A percentile compares a stretch with the other conserved stretches of the same genome.
phyloP scores from a whole-genome alignment of 2,113 vertebrate genomes.

The Sinocyclocheilus grahami region DNA sequence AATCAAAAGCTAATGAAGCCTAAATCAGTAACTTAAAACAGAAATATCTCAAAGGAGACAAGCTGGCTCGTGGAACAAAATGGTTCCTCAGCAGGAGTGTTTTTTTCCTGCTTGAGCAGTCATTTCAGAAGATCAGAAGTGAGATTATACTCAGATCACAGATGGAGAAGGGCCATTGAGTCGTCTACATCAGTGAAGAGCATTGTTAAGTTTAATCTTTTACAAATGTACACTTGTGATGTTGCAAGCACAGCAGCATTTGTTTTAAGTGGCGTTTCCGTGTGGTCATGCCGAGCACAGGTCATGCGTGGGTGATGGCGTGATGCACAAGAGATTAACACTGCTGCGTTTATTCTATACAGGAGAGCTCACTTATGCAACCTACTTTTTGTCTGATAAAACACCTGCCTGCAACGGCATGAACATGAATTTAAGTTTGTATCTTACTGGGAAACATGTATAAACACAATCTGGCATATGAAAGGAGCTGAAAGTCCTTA shows the following conservation, averaged over 20 bases:
- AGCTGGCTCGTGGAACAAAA: slow-evolving; percentile 2
- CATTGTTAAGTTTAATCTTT: slow-evolving; percentile 8
- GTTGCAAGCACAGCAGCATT: slow-evolving; percentile 7
- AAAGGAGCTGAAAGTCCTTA: slow-evolving; percentile 43
- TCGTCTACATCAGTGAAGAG: neutral
- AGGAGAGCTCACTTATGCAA: slow-evolving; percentile 44
- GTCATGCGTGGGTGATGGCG: slow-evolving; percentile 45
- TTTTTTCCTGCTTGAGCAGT: neutral
- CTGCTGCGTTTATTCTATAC: slow-evolving; percentile 28
- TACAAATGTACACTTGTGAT: slow-evolving; percentile 13
- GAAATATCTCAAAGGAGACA: slow-evolving; percentile 1
- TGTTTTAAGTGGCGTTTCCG: slow-evolving; percentile 9
- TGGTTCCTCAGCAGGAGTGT: neutral
- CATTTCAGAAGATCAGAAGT: slow-evolving; percentile 26
- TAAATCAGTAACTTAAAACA: slow-evolving; percentile 22
- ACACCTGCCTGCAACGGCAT: neutral
- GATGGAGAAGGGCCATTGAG: slow-evolving; percentile 5
- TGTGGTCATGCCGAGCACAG: neutral
- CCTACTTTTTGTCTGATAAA: slow-evolving; percentile 27
- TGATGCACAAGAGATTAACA: slow-evolving; percentile 32
- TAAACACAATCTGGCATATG: slow-evolving; percentile 15
- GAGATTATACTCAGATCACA: slow-evolving; percentile 19
- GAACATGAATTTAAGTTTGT: neutral
- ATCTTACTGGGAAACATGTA: neutral
- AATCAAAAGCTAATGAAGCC: slow-evolving; percentile 17